Evolutionary conservation across 2,888 invertebrate genomes (phyloP), one percentile per base, ranked within the genome.

Genomic region (Drosophila melanosoma): DNA sequence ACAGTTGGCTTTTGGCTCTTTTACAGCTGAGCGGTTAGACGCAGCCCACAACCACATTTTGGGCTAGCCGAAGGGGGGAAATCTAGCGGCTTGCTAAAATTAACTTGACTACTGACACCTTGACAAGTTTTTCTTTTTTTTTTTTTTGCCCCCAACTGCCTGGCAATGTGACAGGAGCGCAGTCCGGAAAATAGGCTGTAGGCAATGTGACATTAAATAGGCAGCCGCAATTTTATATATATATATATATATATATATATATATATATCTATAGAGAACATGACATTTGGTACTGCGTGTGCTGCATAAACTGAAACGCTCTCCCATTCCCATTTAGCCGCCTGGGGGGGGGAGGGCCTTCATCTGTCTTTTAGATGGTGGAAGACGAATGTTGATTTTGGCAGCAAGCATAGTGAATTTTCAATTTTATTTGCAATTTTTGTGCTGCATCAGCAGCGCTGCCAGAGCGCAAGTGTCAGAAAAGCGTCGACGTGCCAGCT

Each of bases 101-200:
- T 89, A 89, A 89, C 87, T 87, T 79, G 76, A 89, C 87, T 88
- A 81, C 81, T 77, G 87, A 88, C 87, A 89, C 87, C 87, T 87
- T 87, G 90, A 83, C 86, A 89, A 86, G 79, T 83, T 83, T 85
- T 79, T 32, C 74, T 85, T 82, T 82, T 82, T 79, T 81, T 17
- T 76, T 0, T 5, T 5, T 23, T 23, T n/a, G n/a, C 4, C 26
- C 26, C 29, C 58, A 71, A 65, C 79, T 53, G 66, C 33, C 59
- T 52, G 61, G 17, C 52, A 49, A 23, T 15, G 26, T n/a, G 61
- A 10, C 45, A 45, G 60, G 40, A 29, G n/a, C 10, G 4, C 11
- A 23, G 8, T 20, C 10, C 1, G 20, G 58, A 20, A 11, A 15
- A 49, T 40, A 20, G 40, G 26, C n/a, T 29, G 8, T 45, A 60